Evolutionary conservation across 2,888 invertebrate genomes (phyloP).

Genomic region (Heteropelma amictum): DNA sequence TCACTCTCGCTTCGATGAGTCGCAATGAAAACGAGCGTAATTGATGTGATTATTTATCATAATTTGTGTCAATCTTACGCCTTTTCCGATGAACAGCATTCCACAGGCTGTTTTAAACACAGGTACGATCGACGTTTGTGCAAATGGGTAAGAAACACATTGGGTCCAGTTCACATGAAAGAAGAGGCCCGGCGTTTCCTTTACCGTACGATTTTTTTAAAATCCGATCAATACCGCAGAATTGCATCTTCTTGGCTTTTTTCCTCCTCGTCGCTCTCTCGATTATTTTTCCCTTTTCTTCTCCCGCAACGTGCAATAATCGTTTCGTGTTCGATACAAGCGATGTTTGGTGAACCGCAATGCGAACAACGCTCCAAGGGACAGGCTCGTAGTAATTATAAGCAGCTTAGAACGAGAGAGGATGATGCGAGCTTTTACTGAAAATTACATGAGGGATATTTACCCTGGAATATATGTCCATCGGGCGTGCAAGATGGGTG

Average conservation of each 20-base stretch:
- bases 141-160: too few relatives aligned
- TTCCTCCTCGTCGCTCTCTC: not conserved
- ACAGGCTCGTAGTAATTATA: conserved; percentile 7
- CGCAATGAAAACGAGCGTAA: not conserved
- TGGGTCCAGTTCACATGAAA: too few relatives aligned
- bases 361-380: conserved; percentile 10
- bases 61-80: too few relatives aligned
- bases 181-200: too few relatives aligned
- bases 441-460: not conserved
- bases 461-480: conserved; percentile 7
- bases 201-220: too few relatives aligned
- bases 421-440: not conserved
- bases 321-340: too few relatives aligned
- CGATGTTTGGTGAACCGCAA: conserved; percentile 37
- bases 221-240: too few relatives aligned
- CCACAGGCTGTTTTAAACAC: too few relatives aligned
- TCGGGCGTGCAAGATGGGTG: not conserved
- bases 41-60: too few relatives aligned
- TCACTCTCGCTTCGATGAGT: not conserved
- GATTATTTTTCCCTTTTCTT: conserved; percentile 8
- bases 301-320: too few relatives aligned
- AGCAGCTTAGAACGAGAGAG: not conserved
- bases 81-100: too few relatives aligned
- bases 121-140: too few relatives aligned
- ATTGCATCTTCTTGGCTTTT: not conserved